Evolutionary conservation across 2,888 invertebrate species (phyloP).

Genomic region (Trachelus tabidus): DNA sequence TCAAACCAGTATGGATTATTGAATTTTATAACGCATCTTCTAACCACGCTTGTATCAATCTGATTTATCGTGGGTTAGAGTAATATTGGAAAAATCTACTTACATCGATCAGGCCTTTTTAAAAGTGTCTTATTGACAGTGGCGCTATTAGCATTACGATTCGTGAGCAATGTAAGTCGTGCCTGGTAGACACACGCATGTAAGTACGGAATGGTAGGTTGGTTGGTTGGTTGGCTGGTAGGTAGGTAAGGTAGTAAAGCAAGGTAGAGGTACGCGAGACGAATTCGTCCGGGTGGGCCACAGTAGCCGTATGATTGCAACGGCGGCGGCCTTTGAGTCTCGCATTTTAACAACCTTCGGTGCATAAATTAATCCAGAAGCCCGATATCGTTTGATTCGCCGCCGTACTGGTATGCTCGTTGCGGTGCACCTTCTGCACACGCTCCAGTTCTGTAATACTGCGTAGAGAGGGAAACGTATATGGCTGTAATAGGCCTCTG

Average conservation of each 20-base stretch:
- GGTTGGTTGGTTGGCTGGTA: too few species aligned
- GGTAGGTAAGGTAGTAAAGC: not conserved
- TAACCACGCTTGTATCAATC: not conserved
- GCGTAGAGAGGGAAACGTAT: not conserved
- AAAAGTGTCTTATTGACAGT: not conserved
- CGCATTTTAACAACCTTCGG: slow-evolving; percentile 63
- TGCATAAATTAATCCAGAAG: slow-evolving; percentile 66
- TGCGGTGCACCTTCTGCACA: slow-evolving; percentile 30
- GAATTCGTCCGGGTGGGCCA: slow-evolving; percentile 53
- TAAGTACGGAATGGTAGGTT: not conserved
- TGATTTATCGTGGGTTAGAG: not conserved
- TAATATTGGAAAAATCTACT: not conserved
- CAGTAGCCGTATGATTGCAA: slow-evolving; percentile 57
- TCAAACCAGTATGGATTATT: not conserved
- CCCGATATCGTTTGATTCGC: slow-evolving; percentile 65
- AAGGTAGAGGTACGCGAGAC: slow-evolving; percentile 34
- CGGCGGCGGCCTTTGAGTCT: slow-evolving; percentile 63
- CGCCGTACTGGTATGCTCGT: slow-evolving; percentile 39
- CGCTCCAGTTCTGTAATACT: slow-evolving; percentile 11
- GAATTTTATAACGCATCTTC: not conserved
- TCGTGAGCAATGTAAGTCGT: not conserved
- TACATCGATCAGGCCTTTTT: not conserved
- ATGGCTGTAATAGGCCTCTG: not conserved
- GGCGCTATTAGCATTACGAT: not conserved
- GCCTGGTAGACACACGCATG: not conserved